phyloP scores from a whole-genome alignment of 1,140 invertebrate genomes.

The Polypedilum pembai region DNA sequence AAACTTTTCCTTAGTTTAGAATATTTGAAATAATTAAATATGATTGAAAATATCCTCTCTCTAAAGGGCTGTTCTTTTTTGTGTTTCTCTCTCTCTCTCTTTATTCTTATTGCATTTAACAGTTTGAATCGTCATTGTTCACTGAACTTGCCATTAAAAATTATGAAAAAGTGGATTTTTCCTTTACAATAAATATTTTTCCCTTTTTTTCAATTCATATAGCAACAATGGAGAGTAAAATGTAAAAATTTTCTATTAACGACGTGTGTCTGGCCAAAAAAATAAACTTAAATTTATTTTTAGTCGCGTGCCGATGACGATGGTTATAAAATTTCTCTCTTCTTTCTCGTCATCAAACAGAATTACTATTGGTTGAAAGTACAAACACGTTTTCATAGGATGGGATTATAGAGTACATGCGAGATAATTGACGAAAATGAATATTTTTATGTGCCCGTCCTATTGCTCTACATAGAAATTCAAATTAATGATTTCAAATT shows the following conservation, averaged over 20 bases:
- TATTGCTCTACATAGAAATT: not conserved
- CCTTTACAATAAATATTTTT: not conserved
- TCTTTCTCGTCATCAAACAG: not conserved
- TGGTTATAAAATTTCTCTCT: not conserved
- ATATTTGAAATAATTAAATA: no score
- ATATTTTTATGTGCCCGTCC: not conserved
- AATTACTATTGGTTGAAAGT: not conserved
- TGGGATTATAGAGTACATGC: not conserved
- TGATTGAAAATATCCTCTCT: no score
- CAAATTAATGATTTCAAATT: not conserved
- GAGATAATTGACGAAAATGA: not conserved
- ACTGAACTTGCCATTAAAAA: slow-evolving; percentile 2
- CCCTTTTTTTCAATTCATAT: not conserved
- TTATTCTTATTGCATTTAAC: no score
- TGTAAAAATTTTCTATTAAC: slow-evolving; percentile 14
- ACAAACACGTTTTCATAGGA: not conserved
- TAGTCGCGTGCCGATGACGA: not conserved
- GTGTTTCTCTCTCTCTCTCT: no score
- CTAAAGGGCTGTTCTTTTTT: no score
- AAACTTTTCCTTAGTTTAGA: no score
- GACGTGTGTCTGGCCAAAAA: not conserved
- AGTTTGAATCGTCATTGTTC: not conserved
- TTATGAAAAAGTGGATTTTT: not conserved
- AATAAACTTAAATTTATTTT: slow-evolving; percentile 15
- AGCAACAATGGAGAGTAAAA: not conserved